Conservation (phyloP, 2,797 vertebrate genomes). For the Agapornis canus region DNA sequence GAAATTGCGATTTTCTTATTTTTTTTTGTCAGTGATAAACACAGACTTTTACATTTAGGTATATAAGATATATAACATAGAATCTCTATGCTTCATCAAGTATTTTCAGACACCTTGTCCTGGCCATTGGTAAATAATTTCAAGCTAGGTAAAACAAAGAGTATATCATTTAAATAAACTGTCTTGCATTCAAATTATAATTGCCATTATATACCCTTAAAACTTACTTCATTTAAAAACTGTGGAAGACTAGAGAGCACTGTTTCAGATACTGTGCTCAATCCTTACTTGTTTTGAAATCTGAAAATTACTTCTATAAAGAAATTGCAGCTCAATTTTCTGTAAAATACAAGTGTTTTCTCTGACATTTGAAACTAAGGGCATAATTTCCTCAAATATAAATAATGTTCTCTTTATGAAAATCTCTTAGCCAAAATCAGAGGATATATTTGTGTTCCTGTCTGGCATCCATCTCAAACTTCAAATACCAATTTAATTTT, state of each 20-base stretch:
- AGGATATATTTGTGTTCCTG: background rate
- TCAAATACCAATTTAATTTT: background rate
- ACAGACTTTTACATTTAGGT: background rate
- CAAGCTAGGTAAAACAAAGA: background rate
- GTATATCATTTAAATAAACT: background rate
- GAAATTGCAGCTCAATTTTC: background rate
- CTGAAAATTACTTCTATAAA: background rate
- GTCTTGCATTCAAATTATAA: background rate
- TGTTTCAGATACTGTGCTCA: background rate
- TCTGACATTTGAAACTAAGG: background rate
- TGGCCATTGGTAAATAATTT: background rate
- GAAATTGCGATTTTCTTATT: background rate
- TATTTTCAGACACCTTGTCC: background rate
- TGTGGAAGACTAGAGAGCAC: background rate
- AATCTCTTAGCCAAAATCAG: background rate
- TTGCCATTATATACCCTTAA: background rate
- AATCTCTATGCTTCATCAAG: background rate
- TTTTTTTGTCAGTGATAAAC: background rate
- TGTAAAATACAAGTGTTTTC: background rate
- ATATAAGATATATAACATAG: background rate
- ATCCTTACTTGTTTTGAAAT: background rate
- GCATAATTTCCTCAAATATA: background rate
- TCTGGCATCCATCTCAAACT: background rate
- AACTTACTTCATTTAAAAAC: background rate
- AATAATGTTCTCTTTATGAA: background rate